Evolutionary conservation across 1,140 invertebrate species (phyloP), one percentile per base, ranked within the genome.

Genomic region (Neuroterus valhalla): DNA sequence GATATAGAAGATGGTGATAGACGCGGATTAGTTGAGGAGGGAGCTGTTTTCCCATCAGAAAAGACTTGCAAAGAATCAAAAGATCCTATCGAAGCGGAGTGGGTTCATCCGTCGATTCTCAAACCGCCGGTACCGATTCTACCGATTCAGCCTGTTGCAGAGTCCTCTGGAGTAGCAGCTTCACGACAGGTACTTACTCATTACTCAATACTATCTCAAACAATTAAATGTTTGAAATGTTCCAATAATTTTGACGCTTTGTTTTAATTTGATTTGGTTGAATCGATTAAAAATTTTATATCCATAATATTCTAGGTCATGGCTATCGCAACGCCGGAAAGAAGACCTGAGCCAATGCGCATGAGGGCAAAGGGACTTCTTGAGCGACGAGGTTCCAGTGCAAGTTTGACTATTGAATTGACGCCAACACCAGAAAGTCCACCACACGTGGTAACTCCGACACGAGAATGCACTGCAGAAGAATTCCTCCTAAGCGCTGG

Each of bases 301-400:
- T 38, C 10, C 6, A 38, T 6, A 38, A 8, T 8, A 8, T 1
- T 38, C 8, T 14, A 87, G 84, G 79, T 85, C 69, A 82, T 87
- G 81, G 80, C 88, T 19, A 74, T 86, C 17, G 52, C 72, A 3
- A 85, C 81, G 12, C 82, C 86, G 8, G 88, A 88, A 80, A 70
- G 74, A 52, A 82, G 84, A 77, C 52, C 85, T 3, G 88, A 91
- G 75, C 91, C 93, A 17, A 88, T 92, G 69, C 89, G 91, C 17
- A 88, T 92, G 26, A 92, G 91, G 78, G 82, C 91, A 0, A 96
- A 95, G 78, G 93, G 94, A 48, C 85, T 95, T 2, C 85, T 96
- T 11, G 94, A 96, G 88, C 91, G 95, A 15, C 91, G 95, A 52
- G 96, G 96, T 70, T 97, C 96, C 11, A 97, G 96, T 86, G 96